phyloP scores from a whole-genome alignment of 1,140 invertebrate genomes.

The Ditylenchus dipsaci region DNA sequence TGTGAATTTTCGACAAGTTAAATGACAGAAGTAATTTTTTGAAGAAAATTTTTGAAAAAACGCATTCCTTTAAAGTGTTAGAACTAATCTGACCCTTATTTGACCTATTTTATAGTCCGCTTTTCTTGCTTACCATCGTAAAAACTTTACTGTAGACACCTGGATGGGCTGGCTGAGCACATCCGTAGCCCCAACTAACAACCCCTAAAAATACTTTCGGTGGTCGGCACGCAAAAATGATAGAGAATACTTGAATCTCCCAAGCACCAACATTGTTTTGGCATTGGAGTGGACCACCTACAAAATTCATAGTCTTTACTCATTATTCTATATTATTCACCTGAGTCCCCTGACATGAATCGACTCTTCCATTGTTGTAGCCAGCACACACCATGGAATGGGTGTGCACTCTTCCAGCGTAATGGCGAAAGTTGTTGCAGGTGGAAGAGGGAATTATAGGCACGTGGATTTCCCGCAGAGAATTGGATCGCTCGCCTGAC shows the following conservation, averaged over 20 bases:
- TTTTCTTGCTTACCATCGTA: neutral
- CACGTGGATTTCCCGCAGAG: constrained; percentile 33
- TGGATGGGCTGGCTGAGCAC: constrained; percentile 30
- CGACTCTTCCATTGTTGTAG: constrained; percentile 24
- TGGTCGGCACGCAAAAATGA: neutral
- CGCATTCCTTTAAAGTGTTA: too few species aligned
- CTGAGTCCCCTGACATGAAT: constrained; percentile 40
- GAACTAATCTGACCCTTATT: too few species aligned
- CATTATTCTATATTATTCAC: neutral
- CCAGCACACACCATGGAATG: constrained; percentile 42
- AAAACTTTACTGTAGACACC: constrained; percentile 27
- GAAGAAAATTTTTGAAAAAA: too few species aligned
- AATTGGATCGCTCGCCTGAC: neutral
- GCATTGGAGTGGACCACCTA: constrained; percentile 9
- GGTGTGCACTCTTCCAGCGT: constrained; percentile 19
- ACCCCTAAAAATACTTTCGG: constrained; percentile 22
- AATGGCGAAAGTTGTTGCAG: constrained; percentile 32
- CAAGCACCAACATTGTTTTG: constrained; percentile 19
- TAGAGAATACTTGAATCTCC: constrained; percentile 26
- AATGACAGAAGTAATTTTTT: too few species aligned
- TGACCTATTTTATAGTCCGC: too few species aligned
- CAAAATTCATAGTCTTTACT: neutral
- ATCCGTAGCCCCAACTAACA: constrained; percentile 42
- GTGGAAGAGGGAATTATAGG: constrained; percentile 30
- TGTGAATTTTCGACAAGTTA: too few species aligned